Conservation (phyloP, 2,797 vertebrate species). For the Semaprochilodus insignis region DNA sequence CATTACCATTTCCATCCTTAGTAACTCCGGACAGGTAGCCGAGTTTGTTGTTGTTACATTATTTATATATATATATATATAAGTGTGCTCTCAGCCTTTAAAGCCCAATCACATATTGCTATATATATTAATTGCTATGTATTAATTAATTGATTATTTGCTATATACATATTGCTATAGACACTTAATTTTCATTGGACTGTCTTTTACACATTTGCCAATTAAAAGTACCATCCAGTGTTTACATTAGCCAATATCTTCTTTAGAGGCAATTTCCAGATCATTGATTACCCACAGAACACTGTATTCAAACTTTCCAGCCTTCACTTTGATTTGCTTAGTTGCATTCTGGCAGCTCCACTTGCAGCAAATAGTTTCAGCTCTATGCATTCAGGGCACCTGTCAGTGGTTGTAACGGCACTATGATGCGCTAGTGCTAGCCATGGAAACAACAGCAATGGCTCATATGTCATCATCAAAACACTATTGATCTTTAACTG, state of each 20-base stretch:
- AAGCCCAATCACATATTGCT: no score
- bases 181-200: background rate
- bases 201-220: background rate
- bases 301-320: background rate
- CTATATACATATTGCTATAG: no score
- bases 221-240: background rate
- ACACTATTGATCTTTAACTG: background rate
- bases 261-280: slow-evolving; percentile 15
- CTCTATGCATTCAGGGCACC: background rate
- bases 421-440: background rate
- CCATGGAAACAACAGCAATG: background rate
- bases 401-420: no score
- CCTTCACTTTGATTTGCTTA: background rate
- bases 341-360: background rate
- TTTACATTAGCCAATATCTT: slow-evolving; percentile 18
- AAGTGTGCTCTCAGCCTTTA: no score
- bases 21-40: background rate
- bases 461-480: slow-evolving; percentile 2
- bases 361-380: background rate
- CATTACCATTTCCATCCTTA: background rate
- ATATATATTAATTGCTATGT: no score
- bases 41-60: no score
- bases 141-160: no score
- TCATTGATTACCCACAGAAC: slow-evolving; percentile 11
- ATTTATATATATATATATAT: no score